phyloP scores from a whole-genome alignment of 2,888 invertebrate species.

The Xylocampa areola region DNA sequence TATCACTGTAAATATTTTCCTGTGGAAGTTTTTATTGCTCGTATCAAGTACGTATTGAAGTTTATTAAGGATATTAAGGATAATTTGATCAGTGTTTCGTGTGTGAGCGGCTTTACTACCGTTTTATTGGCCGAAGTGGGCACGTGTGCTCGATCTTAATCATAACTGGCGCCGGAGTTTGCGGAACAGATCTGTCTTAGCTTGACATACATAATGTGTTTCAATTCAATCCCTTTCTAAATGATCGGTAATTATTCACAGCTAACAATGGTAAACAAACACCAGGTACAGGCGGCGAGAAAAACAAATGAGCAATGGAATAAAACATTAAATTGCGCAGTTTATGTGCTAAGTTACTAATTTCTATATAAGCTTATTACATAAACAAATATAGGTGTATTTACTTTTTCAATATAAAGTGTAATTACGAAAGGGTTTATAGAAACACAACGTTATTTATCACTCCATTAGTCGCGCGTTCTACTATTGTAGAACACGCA shows the following conservation, averaged over 20 bases:
- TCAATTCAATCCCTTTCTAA: constrained; percentile 28
- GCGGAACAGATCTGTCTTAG: constrained; percentile 49
- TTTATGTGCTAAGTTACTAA: too few relatives aligned
- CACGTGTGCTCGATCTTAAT: constrained; percentile 65
- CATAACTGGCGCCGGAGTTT: constrained; percentile 59
- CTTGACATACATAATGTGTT: constrained; percentile 45
- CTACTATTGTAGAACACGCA: too few relatives aligned
- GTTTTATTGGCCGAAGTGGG: constrained; percentile 62
- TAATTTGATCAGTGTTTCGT: constrained; percentile 59
- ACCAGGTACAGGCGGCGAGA: constrained; percentile 6
- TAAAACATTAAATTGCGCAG: not conserved
- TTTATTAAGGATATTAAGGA: constrained; percentile 55
- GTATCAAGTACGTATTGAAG: constrained; percentile 45
- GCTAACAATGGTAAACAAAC: constrained; percentile 40
- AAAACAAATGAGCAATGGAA: not conserved
- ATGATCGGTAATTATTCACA: constrained; percentile 33
- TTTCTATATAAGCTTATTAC: too few relatives aligned
- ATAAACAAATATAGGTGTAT: too few relatives aligned
- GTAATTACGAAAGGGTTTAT: too few relatives aligned
- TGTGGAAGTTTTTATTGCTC: constrained; percentile 57
- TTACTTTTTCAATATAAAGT: too few relatives aligned
- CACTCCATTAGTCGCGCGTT: too few relatives aligned
- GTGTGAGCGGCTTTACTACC: constrained; percentile 60
- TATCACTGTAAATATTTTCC: constrained; percentile 52
- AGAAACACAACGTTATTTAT: too few relatives aligned